A percentile compares a stretch with the other conserved stretches of the same genome.
Evolutionary conservation across 2,888 invertebrate genomes (phyloP).

Genomic region (Acanthosepion lycidas): DNA sequence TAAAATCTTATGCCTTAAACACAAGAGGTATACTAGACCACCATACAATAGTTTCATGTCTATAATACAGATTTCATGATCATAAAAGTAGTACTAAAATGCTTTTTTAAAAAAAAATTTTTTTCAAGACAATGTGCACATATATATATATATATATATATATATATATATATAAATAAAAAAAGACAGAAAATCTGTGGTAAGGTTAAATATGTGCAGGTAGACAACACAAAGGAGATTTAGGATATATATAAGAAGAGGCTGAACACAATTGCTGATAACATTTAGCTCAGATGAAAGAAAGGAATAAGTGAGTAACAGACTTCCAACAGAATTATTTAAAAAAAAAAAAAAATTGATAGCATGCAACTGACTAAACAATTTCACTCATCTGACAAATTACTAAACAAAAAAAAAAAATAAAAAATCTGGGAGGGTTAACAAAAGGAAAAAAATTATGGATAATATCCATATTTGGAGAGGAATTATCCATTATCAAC

Average conservation of each 20-base stretch:
- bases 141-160: too few relatives aligned
- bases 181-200: too few relatives aligned
- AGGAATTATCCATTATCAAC: neutral
- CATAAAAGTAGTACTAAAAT: too few relatives aligned
- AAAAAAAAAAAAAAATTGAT: neutral
- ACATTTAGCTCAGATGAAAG: conserved; percentile 33
- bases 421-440: neutral
- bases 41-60: too few relatives aligned
- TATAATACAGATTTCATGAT: too few relatives aligned
- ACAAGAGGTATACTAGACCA: too few relatives aligned
- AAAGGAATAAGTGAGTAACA: neutral
- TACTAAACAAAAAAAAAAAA: neutral
- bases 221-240: neutral
- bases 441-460: too few relatives aligned
- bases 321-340: neutral
- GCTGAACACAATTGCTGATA: neutral
- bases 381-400: neutral
- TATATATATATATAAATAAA: too few relatives aligned
- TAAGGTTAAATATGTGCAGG: neutral
- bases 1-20: too few relatives aligned
- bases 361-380: neutral
- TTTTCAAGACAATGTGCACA: too few relatives aligned
- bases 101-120: too few relatives aligned
- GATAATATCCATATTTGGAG: neutral
- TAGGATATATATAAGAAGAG: too few relatives aligned